Conservation (phyloP, 2,797 vertebrate genomes). For the Orientallactaga sibirica region DNA sequence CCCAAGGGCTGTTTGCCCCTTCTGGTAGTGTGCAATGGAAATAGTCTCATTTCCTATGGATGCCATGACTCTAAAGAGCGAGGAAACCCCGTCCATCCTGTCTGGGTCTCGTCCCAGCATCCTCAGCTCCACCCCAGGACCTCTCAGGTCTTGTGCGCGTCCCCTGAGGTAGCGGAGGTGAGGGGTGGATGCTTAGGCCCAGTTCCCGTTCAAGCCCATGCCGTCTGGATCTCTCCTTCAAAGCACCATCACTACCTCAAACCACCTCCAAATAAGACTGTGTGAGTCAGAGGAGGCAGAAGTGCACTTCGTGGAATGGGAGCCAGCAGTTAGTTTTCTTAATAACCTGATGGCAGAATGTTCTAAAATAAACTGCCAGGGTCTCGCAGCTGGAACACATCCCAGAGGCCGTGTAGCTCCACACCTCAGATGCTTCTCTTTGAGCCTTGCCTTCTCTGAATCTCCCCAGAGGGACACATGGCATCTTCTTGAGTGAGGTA, state of each 20-base stretch:
- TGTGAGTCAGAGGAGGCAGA: conserved; percentile 72
- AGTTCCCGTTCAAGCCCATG: neutral
- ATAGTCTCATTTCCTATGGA: neutral
- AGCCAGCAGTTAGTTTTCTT: conserved; percentile 70
- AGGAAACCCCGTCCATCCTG: neutral
- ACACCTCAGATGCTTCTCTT: neutral
- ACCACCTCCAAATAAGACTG: conserved; percentile 51
- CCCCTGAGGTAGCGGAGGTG: neutral
- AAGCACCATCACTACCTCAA: neutral
- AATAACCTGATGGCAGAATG: conserved; percentile 62
- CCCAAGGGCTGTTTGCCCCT: neutral
- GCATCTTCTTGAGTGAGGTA: neutral
- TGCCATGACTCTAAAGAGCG: neutral
- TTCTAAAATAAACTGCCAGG: conserved; percentile 68
- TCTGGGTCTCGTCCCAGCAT: neutral
- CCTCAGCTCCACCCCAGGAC: neutral
- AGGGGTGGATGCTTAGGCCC: neutral
- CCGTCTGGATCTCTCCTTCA: neutral
- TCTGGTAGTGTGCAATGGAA: neutral
- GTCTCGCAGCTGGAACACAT: conserved; percentile 60
- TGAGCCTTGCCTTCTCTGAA: neutral
- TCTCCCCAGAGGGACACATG: neutral
- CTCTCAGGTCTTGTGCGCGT: neutral
- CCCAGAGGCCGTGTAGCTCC: conserved; percentile 50
- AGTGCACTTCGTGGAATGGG: conserved; percentile 51